A percentile compares a stretch with the other conserved stretches of the same genome.
Conservation (phyloP, 2,888 invertebrate species). For the Clistopyga incitator region DNA sequence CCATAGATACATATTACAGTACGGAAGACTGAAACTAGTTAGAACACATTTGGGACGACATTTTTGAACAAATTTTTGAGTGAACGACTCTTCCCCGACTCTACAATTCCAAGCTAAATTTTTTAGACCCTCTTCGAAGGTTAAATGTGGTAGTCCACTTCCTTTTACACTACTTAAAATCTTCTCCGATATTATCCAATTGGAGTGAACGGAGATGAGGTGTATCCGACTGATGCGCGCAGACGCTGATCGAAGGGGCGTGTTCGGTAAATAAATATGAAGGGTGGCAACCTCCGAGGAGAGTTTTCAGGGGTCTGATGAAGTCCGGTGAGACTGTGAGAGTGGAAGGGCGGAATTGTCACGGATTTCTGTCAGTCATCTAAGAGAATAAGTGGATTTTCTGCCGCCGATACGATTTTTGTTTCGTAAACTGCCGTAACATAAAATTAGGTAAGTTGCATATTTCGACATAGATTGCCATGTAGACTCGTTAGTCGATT, state of each 20-base stretch:
- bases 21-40: neutral
- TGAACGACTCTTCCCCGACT: no score
- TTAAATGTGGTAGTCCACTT: no score
- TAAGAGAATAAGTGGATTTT: neutral
- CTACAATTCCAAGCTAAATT: no score
- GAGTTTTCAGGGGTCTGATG: conserved; percentile 26
- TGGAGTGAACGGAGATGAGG: no score
- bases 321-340: conserved; percentile 27
- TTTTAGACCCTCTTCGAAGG: no score
- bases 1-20: conserved; percentile 39
- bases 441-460: neutral
- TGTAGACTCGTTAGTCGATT: neutral
- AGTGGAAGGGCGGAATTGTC: conserved; percentile 27
- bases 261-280: conserved; percentile 72
- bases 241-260: conserved; percentile 76
- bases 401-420: no score
- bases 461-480: neutral
- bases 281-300: conserved; percentile 57
- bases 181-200: no score
- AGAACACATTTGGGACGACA: no score
- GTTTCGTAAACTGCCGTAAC: no score
- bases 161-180: no score
- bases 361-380: conserved; percentile 14
- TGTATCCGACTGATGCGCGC: conserved; percentile 57
- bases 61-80: no score